phyloP scores from a whole-genome alignment of 1,140 invertebrate species.

The Heliconius congener region DNA sequence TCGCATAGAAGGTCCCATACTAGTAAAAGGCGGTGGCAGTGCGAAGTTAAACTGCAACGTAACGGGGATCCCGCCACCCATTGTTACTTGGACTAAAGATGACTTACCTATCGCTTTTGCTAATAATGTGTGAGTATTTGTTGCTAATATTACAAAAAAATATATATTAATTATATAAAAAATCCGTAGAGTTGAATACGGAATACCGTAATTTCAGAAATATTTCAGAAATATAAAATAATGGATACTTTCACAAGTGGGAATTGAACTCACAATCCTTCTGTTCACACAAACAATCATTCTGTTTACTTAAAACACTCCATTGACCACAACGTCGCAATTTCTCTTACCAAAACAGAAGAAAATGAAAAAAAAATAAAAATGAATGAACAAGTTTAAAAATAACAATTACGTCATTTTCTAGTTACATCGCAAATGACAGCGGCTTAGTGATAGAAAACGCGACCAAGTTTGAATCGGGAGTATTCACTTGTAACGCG shows the following conservation, averaged over 20 bases:
- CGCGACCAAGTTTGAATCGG: constrained; percentile 54
- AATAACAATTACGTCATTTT: constrained; percentile 27
- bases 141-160: not conserved
- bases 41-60: constrained; percentile 59
- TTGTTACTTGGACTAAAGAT: constrained; percentile 69
- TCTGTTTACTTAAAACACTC: no score
- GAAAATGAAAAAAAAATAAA: no score
- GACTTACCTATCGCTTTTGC: constrained; percentile 54
- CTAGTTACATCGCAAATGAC: constrained; percentile 51
- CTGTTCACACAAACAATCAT: no score
- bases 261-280: no score
- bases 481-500: constrained; percentile 63
- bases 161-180: not conserved
- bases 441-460: constrained; percentile 60
- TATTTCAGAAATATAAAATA: no score
- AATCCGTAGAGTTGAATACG: no score
- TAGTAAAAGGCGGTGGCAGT: constrained; percentile 49
- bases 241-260: no score
- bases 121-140: constrained; percentile 54
- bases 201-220: no score
- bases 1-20: constrained; percentile 34
- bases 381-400: no score
- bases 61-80: constrained; percentile 58
- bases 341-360: no score
- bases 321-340: no score